Percentiles rank a stretch among this genome's conserved stretches.
Evolutionary conservation across 2,797 vertebrate genomes (phyloP).

Genomic region (Triplophysa yarkandensis): DNA sequence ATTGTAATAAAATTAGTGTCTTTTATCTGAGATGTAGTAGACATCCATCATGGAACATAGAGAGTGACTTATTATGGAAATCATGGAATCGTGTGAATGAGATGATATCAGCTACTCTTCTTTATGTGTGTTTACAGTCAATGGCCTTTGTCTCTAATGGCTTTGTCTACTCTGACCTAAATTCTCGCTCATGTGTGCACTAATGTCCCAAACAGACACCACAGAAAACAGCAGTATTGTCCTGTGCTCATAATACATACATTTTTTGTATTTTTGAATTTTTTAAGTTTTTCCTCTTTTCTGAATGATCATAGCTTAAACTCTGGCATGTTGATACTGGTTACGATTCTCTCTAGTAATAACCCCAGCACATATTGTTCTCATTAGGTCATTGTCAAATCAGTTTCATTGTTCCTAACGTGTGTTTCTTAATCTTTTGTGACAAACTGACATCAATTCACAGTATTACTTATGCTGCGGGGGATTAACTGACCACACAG

Average conservation of each 20-base stretch:
- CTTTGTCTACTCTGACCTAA: slow-evolving; percentile 77
- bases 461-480: slow-evolving; percentile 12
- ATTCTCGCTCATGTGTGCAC: slow-evolving; percentile 68
- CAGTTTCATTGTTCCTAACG: slow-evolving; percentile 2
- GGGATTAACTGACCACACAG: slow-evolving; percentile 19
- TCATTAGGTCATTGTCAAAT: not conserved
- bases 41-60: not conserved
- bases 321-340: slow-evolving; percentile 64
- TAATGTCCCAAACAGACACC: slow-evolving; percentile 67
- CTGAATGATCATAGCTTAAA: slow-evolving; percentile 63
- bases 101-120: not conserved
- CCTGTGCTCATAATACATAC: not conserved
- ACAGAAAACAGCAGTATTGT: slow-evolving; percentile 55
- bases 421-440: slow-evolving; percentile 16
- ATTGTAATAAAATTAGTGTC: not conserved
- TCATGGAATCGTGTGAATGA: not conserved
- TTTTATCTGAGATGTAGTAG: not conserved
- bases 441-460: slow-evolving; percentile 14
- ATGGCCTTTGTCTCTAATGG: slow-evolving; percentile 37
- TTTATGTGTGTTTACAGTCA: slow-evolving; percentile 48
- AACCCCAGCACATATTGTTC: not conserved
- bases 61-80: not conserved
- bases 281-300: not conserved
- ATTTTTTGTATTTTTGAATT: not conserved
- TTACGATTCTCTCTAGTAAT: slow-evolving; percentile 68